Percentiles rank a stretch among this genome's conserved stretches.
Conservation (phyloP, 2,797 vertebrate species). For the Bryconaethiops microstoma region DNA sequence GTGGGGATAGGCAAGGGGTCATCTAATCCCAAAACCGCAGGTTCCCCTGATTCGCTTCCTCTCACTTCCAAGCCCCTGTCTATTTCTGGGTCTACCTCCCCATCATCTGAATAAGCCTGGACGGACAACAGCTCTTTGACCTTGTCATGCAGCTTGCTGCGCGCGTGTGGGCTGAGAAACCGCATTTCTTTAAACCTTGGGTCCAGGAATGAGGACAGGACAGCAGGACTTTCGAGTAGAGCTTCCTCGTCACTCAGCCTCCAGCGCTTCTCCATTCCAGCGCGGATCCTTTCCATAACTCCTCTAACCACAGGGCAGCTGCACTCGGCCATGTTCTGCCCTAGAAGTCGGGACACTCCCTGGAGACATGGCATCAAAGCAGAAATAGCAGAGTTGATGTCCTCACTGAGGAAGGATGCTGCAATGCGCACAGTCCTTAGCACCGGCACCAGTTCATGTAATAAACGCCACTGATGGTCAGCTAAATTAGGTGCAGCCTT, state of each 20-base stretch:
- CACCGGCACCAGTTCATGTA: constrained; percentile 72
- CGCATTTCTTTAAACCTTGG: constrained; percentile 76
- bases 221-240: constrained; percentile 62
- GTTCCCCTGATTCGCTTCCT: constrained; percentile 43
- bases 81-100: constrained; percentile 27
- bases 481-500: constrained; percentile 64
- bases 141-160: constrained; percentile 65
- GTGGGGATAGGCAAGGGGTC: constrained; percentile 49
- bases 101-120: constrained; percentile 46
- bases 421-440: constrained; percentile 70
- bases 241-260: constrained; percentile 60
- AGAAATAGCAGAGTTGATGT: constrained; percentile 71
- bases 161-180: constrained; percentile 68
- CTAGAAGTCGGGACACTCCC: constrained; percentile 65
- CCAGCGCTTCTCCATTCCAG: constrained; percentile 68
- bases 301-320: constrained; percentile 58
- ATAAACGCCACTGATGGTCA: constrained; percentile 74
- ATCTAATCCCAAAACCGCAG: constrained; percentile 44
- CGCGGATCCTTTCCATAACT: constrained; percentile 61
- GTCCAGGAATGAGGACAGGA: constrained; percentile 72
- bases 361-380: constrained; percentile 74
- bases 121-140: constrained; percentile 66
- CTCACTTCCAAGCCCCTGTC: constrained; percentile 46
- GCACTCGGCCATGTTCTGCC: constrained; percentile 62
- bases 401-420: constrained; percentile 69